Evolutionary conservation across 2,888 invertebrate genomes (phyloP), one percentile per base, ranked within the genome.

Genomic region (Drosophila picticornis): DNA sequence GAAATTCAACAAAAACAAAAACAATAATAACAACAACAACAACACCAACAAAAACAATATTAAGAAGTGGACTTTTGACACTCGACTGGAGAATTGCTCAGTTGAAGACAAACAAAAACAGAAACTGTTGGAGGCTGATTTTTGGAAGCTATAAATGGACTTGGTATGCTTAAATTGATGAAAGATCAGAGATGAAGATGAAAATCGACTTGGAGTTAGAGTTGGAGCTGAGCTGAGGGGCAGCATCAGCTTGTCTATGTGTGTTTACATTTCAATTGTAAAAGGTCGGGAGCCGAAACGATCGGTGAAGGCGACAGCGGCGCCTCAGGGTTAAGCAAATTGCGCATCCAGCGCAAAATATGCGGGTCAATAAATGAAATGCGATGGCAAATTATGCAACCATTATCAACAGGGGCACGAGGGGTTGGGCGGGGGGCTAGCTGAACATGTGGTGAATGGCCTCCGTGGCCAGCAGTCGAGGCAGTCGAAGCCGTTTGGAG

Each of bases 201-300:
- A n/a, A 13, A 51, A 16, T 5, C 38, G 5, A 43, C 7, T 53
- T n/a, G 27, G 6, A 9, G n/a, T 11, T 19, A 19, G 25, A 13
- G 56, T 9, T 5, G 53, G 4, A 43, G 5, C 9, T 7, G 13
- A 50, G 19, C 10, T 38, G 22, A 7, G 29, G 29, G 38, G 48
- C 51, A 38, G 36, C 55, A 29, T 27, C 46, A 34, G 55, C 36
- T 67, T 29, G 67, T 65, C 34, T 36, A 4, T 53, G 63, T 60
- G 62, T 88, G 78, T 88, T 90, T 88, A 90, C 90, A 88, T 83
- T 88, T 90, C 84, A 90, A 88, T 90, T 88, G 85, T 84, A 80
- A 75, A 71, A 75, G 75, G 74, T 81, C 77, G 80, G 72, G 52
- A 77, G 73, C 71, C 46, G 56, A 51, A 73, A 40, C 51, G 53